Percentiles rank a stretch among this genome's conserved stretches.
Conservation (phyloP, 2,888 invertebrate genomes). For the Palloptera scutellata region DNA sequence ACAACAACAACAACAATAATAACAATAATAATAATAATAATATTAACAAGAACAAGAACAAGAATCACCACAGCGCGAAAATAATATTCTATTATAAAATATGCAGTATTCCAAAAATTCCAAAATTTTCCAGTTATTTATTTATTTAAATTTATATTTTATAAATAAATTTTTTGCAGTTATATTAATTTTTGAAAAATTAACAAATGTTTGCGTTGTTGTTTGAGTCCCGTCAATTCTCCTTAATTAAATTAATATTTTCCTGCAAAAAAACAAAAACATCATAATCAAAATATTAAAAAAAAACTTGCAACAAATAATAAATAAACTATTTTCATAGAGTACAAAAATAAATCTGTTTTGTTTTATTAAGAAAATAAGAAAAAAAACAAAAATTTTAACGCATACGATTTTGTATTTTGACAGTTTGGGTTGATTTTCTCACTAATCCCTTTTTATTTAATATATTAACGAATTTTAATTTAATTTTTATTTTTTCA, state of each 20-base stretch:
- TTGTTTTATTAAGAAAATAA: slow-evolving; percentile 33
- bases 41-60: neutral
- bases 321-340: slow-evolving; percentile 24
- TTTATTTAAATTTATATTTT: no score
- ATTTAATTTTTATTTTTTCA: slow-evolving; percentile 15
- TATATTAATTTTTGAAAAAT: no score
- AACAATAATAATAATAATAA: neutral
- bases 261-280: neutral
- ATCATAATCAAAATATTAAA: neutral
- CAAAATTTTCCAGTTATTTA: no score
- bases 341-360: slow-evolving; percentile 37
- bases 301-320: neutral
- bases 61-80: no score
- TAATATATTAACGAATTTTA: neutral
- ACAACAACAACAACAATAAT: neutral
- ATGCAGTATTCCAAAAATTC: no score
- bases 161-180: no score
- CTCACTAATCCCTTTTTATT: slow-evolving; percentile 13
- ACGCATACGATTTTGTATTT: slow-evolving; percentile 19
- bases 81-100: no score
- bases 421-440: slow-evolving; percentile 29
- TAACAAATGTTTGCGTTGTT: no score
- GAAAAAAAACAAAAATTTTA: neutral
- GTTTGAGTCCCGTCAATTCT: no score
- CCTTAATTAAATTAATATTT: neutral